Conservation (phyloP, 2,888 invertebrate genomes). For the Entomobrya multifasciata region DNA sequence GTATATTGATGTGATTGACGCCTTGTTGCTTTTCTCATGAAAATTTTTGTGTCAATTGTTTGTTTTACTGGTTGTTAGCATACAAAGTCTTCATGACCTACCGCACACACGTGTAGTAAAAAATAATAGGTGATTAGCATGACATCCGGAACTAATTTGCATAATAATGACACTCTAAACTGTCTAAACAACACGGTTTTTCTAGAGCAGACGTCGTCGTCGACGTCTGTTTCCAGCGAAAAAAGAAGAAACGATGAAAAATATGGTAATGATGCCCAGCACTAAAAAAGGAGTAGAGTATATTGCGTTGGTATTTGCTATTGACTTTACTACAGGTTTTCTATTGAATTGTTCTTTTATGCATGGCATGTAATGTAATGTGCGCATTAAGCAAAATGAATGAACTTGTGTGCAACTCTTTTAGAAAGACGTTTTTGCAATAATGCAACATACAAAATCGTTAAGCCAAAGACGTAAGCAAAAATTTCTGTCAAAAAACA, state of each 20-base stretch:
- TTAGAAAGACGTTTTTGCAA: not conserved
- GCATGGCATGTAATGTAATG: too few species aligned
- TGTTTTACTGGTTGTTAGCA: not conserved
- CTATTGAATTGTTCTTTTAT: conserved; percentile 16
- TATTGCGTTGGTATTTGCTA: not conserved
- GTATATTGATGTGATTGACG: conserved; percentile 19
- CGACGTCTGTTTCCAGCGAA: conserved; percentile 26
- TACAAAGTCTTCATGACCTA: conserved; percentile 43
- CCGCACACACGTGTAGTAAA: conserved; percentile 17
- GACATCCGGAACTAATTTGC: conserved; percentile 70
- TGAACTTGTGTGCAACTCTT: not conserved
- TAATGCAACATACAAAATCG: conserved; percentile 35
- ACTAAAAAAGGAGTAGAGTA: not conserved
- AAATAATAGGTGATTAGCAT: conserved; percentile 58
- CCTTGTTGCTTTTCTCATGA: conserved; percentile 7
- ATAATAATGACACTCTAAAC: conserved; percentile 41
- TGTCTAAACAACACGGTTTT: not conserved
- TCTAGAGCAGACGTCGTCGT: conserved; percentile 11
- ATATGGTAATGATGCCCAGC: conserved; percentile 6
- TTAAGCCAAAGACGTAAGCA: conserved; percentile 50
- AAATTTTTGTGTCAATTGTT: conserved; percentile 24
- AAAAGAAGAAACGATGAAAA: not conserved
- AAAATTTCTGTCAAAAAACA: conserved; percentile 49
- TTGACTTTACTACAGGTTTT: conserved; percentile 8
- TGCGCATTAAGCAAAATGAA: conserved; percentile 26